Base-by-base conservation (phyloP, 2,888 invertebrate species). In the Melanchra persicariae region DNA sequence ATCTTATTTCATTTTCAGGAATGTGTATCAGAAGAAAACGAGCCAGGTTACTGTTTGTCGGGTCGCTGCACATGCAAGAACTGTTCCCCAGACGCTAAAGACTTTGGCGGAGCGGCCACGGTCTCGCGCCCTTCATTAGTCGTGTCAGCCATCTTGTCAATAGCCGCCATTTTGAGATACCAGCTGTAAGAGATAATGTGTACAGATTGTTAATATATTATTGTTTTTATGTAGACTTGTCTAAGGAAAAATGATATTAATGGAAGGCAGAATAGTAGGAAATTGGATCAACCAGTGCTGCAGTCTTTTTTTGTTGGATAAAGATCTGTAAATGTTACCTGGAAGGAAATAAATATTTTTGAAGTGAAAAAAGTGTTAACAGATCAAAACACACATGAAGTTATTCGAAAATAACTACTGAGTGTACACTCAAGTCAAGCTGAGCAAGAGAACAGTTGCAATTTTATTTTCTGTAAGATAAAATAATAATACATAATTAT, bases 51-150 rank as follows among this genome's bases (percentile, higher is more conserved):
- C 87, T 96, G 96, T 76, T 86, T 93, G 0, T 86, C 92, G 0
- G 95, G 95, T 0, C 91, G 93, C 26, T 96, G 96, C 81, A 95
- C 95, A 0, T 96, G 96, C 86, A 93, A 94, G 84, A 95, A 91
- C 0, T 96, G 96, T 69, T 86, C 91, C 0, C 95, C 95, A 0
- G 94, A 95, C 76, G 93, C 93, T 0, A 89, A 87, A 12, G 95
- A 95, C 83, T 95, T 94, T 74, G 92, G 91, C 37, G 93, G 89
- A 30, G 93, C 92, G 3, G 90, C 88, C 83, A 86, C 91, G 2
- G 55, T 91, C 17, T 82, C 90, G 15, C 87, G 86, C 52, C 90
- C 88, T 8, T 86, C 87, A 5, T 47, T 90, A 26, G 75, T 90
- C 70, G 83, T 90, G 76, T 85, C 90, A 78, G 88, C 91, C 87